Base-by-base conservation (phyloP, 2,888 invertebrate genomes). In the Caenorhabditis sulstoni region DNA sequence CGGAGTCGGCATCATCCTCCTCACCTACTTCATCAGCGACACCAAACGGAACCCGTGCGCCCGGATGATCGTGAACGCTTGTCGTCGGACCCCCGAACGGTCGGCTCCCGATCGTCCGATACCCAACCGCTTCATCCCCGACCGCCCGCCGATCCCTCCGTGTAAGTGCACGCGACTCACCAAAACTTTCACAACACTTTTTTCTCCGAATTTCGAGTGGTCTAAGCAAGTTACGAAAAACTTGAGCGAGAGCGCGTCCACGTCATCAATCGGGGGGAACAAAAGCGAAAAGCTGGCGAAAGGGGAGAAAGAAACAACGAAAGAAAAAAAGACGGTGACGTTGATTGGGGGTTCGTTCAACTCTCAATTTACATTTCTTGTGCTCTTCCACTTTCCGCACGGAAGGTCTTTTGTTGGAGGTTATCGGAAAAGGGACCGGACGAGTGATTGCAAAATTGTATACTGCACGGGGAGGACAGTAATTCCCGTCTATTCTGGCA, bases 361-460 rank as follows among this genome's bases (percentile, higher is more conserved):
- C 22, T 50, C 50, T 50, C 50, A 50, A 50, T 50, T 50, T 22
- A 20, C 47, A 16, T 47, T 47, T 47, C 47, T 20, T 16, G 9
- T 1, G 47, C 20, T 50, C 11, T 50, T 22, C 20, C 50, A 50
- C 16, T 29, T 29, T 29, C 7, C 29, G 7, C 29, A 29, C 2
- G 11, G 12, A 12, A 12, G 8, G 8, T 4, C 16, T 9, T 9
- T 47, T 20, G 7, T 20, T 1, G 57, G 44, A 68, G 55, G 53
- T 70, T 45, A 71, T 73, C 44, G 49, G 23, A 12, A 57, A 18
- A 35, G 41, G 64, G 64, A 45, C 41, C 58, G 49, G 64, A 57
- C 64, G 73, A 73, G 73, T 73, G 73, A 73, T 73, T 73, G 73
- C 58, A 58, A 73, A 73, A 73, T 73, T 73, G 73, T 64, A 64